Base-by-base conservation (phyloP, 2,797 vertebrate genomes). In the Pangasius djambal region DNA sequence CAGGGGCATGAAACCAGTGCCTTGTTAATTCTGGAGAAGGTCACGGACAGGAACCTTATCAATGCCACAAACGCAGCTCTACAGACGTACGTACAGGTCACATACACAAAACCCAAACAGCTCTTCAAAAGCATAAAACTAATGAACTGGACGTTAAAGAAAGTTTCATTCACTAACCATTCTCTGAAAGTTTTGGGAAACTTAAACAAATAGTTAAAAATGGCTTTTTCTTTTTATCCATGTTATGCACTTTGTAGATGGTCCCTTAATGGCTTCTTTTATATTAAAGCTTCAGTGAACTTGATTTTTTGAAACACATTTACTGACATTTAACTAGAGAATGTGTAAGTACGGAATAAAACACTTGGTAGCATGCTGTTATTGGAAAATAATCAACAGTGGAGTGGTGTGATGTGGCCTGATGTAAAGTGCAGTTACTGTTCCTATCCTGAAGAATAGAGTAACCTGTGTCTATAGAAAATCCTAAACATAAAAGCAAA, bases 1-100 rank as follows among this genome's bases (percentile, higher is more conserved):
- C 93, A 97, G 97, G 96, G 97, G 93, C 97, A 97, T 96, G 97
- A 97, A 96, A 97, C 96, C 94, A 97, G 97, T 96, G 97, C 97
- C 97, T 97, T 97, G 97, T 96, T 97, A 96, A 97, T 97, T 93
- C 92, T 97, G 94, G 96, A 97, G 94, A 97, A 96, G 95, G 96
- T 97, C 93, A 94, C 92, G 0, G 97, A 97, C 89, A 95, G 96
- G 94, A 97, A 97, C 95, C 96, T 97, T 93, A 97, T 97, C 94
- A 97, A 97, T 20, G 95, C 96, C 94, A 97, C 97, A 92, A 97
- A 97, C 2, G 90, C 97, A 95, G 96, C 96, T 93, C 96, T 91
- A 57, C 91, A 92, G 89, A 92, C 90, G 92, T 92, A 82, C 55
- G 91, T 96, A 93, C 83, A 59, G 25, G 8, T 55, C 78, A 48